Evolutionary conservation across 2,888 invertebrate species (phyloP).

Genomic region (Smittia aterrima): DNA sequence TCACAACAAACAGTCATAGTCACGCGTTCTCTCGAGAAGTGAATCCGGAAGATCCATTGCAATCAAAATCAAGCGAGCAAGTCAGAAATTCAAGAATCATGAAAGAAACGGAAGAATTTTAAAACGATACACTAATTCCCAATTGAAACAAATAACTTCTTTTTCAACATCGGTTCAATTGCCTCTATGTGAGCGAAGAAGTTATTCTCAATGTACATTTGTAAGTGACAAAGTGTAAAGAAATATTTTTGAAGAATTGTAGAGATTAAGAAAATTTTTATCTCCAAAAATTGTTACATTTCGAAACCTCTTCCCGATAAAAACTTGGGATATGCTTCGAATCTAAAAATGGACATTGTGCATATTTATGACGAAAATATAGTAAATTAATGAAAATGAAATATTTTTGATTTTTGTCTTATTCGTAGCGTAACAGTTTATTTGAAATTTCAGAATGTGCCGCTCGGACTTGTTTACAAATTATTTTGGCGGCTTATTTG

Average conservation of each 20-base stretch:
- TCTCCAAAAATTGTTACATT: conserved; percentile 16
- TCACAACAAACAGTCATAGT: too few species aligned
- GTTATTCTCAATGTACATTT: neutral
- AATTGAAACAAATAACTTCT: neutral
- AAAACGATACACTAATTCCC: neutral
- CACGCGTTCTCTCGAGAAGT: too few species aligned
- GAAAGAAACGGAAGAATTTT: conserved; percentile 1
- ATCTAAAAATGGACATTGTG: conserved; percentile 30
- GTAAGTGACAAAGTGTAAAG: neutral
- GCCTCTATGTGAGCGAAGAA: too few species aligned
- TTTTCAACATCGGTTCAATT: too few species aligned
- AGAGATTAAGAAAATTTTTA: neutral
- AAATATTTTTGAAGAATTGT: conserved; percentile 10
- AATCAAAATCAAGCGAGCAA: neutral
- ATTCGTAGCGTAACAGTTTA: too few species aligned
- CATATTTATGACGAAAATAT: conserved; percentile 32
- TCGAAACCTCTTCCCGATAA: neutral
- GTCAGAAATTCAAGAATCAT: neutral
- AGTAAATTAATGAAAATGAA: conserved; percentile 4
- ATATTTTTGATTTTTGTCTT: neutral
- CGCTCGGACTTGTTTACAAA: too few species aligned
- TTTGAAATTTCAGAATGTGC: too few species aligned
- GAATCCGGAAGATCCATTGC: neutral
- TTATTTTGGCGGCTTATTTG: too few species aligned
- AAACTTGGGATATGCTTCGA: neutral